Evolutionary conservation across 2,113 vertebrate species (phyloP), one percentile per base, ranked within the genome.

Genomic region (Erythrocercus mccallii): DNA sequence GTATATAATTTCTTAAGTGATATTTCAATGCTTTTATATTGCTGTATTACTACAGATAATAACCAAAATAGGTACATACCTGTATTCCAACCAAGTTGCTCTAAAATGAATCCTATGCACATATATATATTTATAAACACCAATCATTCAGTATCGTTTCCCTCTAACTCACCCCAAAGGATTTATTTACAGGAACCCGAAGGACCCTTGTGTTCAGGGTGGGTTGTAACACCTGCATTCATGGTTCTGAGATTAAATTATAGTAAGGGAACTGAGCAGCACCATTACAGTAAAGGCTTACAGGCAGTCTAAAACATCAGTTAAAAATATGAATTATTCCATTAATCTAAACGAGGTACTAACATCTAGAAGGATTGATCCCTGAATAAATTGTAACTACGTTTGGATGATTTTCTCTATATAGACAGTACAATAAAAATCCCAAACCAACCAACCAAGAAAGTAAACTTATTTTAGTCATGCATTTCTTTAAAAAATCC

Each of bases 141-240:
- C 0, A 0, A 28, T 50, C 11, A 23, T 50, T 50, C 44, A 40
- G 11, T n/a, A 15, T 28, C 0, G 0, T 58, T 81, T n/a, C 28
- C 35, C 23, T 69, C 30, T 47, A 14, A 23, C 33, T 50, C 53
- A 81, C 15, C 15, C 15, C 15, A 70, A 23, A 14, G 19, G 19
- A 58, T 70, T 28, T 58, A 51, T 78, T 62, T 40, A 60, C 35
- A 81, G 24, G 44, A 42, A 42, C 12, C 11, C 60, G 30, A 58
- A 50, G 22, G 50, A n/a, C 11, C 19, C 24, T 58, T 81, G 35
- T 18, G 15, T 48, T 50, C 14, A 40, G 30, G 23, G 19, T 0
- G 0, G 15, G 15, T 48, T 2, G 1, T 58, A 58, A 40, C 18
- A 40, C 24, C 44, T 45, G 12, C 18, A 45, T 17, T 7, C 24